Percentiles rank a stretch among this genome's conserved stretches.
phyloP scores from a whole-genome alignment of 2,888 invertebrate genomes.

The Drosophila trichaetosa region DNA sequence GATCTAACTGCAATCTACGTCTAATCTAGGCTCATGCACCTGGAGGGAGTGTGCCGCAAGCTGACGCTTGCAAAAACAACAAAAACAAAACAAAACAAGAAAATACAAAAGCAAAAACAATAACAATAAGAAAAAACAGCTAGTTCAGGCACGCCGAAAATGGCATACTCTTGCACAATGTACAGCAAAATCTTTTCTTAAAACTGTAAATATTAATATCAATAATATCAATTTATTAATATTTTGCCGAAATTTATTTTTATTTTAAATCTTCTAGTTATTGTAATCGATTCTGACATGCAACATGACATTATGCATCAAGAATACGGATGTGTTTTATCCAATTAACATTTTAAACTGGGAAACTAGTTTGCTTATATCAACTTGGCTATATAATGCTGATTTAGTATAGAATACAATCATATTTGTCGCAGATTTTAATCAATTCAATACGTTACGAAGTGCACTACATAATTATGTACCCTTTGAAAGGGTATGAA shows the following conservation, averaged over 20 bases:
- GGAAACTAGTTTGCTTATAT: neutral
- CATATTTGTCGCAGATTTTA: neutral
- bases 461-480: neutral
- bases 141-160: neutral
- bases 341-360: neutral
- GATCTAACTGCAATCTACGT: conserved; percentile 60
- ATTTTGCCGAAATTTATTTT: too few species aligned
- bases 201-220: neutral
- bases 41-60: conserved; percentile 73
- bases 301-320: neutral
- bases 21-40: conserved; percentile 69
- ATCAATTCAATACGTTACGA: neutral
- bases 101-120: conserved; percentile 10
- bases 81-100: conserved; percentile 1
- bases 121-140: neutral
- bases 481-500: neutral
- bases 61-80: conserved; percentile 59
- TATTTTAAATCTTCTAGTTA: neutral
- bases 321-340: neutral
- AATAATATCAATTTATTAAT: neutral
- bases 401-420: neutral
- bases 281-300: neutral
- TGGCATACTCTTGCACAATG: neutral
- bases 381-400: neutral
- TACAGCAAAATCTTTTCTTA: neutral